Percentiles rank a stretch among this genome's conserved stretches.
phyloP scores from a whole-genome alignment of 1,140 invertebrate species.

The Dreissena polymorpha region DNA sequence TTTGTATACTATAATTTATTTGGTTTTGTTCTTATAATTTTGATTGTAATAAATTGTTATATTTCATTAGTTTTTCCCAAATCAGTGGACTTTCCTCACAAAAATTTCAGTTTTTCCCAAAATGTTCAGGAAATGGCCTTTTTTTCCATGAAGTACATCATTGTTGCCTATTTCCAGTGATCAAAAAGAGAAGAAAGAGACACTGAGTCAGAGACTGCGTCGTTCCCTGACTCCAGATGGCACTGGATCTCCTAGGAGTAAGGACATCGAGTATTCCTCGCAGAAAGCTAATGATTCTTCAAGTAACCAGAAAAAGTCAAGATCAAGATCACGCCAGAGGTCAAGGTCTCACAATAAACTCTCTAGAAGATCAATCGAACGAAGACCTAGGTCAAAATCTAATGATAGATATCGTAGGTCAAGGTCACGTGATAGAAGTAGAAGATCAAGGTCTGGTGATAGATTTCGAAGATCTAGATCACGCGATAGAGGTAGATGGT shows the following conservation, averaged over 20 bases:
- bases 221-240: slow-evolving; percentile 28
- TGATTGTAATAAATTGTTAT: too few relatives aligned
- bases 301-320: background rate
- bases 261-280: background rate
- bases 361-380: background rate
- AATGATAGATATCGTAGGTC: slow-evolving; percentile 10
- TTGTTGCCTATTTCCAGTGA: slow-evolving; percentile 21
- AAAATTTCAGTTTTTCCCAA: too few relatives aligned
- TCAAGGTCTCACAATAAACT: background rate
- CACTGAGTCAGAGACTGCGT: slow-evolving; percentile 21
- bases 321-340: background rate
- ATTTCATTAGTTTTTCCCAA: too few relatives aligned
- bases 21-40: too few relatives aligned
- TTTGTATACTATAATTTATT: too few relatives aligned
- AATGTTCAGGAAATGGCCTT: too few relatives aligned
- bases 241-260: slow-evolving; percentile 29
- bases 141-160: too few relatives aligned
- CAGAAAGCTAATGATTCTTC: too few relatives aligned
- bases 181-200: slow-evolving; percentile 17
- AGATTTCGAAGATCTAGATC: slow-evolving; percentile 34
- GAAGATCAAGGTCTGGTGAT: slow-evolving; percentile 8
- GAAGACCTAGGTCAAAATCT: background rate
- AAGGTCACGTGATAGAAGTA: slow-evolving; percentile 5
- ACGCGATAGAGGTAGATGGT: slow-evolving; percentile 4
- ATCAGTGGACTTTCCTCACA: too few relatives aligned